Base-by-base conservation (phyloP, 53 echinoderm and acorn worm genomes). In the Patiria pectinifera region DNA sequence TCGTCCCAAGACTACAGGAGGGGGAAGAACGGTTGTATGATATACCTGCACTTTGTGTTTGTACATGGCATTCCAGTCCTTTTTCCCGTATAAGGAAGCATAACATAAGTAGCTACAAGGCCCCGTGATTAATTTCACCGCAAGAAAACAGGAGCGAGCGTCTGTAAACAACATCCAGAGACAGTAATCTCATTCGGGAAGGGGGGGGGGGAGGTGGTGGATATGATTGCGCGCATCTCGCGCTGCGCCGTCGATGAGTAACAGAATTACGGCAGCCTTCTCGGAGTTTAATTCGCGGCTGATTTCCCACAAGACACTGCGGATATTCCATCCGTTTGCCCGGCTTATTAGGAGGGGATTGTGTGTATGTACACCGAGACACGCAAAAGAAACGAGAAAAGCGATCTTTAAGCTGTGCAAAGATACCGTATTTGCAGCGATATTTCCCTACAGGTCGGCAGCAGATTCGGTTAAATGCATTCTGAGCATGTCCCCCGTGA, bases 81-180 rank as follows among this genome's bases (percentile, higher is more conserved):
- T 13, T 2, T 66, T 11, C 19, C 15, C 19, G 24, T 74, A 23
- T 23, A 74, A 79, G 69, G 69, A 80, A 81, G 80, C 69, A 63
- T 23, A 90, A 90, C 90, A 90, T 77, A 77, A 80, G 90, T 90
- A 90, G 69, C 90, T 80, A 90, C 90, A 90, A 23, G 69, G 46
- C 81, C 80, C n/a, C 63, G 62, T 46, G 69, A 80, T 81, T 90
- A 90, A 80, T 90, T 80, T 81, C 90, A 88, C 82, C 76, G 86
- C 61, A 85, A 53, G 78, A 85, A 85, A 92, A 76, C 85, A 92
- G 85, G 66, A 58, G 45, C 71, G 71, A 78, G 84, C 13, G 62
- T 84, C 93, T 93, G 92, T 92, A 92, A 92, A 92, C 86, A 93
- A 88, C 93, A 93, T 87, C 60, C 74, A 59, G 72, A 48, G 74